A percentile compares a stretch with the other conserved stretches of the same genome.
Conservation (phyloP, 2,888 invertebrate species). For the Fissipunctia ypsillon region DNA sequence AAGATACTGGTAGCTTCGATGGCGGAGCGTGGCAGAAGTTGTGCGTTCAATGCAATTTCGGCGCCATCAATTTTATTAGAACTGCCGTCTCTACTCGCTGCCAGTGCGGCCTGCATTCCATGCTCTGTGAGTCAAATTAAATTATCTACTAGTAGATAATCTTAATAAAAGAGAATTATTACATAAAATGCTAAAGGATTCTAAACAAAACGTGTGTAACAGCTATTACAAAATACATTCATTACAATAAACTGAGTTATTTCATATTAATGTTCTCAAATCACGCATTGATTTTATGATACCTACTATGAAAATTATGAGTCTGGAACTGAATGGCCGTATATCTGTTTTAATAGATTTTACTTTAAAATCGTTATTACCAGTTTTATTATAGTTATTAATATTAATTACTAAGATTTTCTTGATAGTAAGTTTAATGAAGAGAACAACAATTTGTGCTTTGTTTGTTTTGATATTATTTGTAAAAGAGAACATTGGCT, state of each 20-base stretch:
- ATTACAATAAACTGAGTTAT: slow-evolving; percentile 52
- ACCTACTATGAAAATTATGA: slow-evolving; percentile 28
- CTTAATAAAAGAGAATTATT: not conserved
- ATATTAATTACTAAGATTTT: slow-evolving; percentile 20
- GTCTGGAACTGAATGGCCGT: slow-evolving; percentile 32
- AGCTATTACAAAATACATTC: slow-evolving; percentile 49
- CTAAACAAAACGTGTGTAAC: slow-evolving; percentile 44
- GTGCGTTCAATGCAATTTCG: not conserved
- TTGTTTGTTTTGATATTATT: not conserved
- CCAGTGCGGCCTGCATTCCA: too few species aligned
- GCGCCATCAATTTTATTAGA: not conserved
- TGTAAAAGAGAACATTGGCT: not conserved
- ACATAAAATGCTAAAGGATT: slow-evolving; percentile 10
- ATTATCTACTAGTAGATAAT: not conserved
- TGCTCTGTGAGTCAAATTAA: not conserved
- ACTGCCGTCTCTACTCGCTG: too few species aligned
- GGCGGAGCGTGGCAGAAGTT: not conserved
- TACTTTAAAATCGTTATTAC: slow-evolving; percentile 39
- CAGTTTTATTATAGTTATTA: slow-evolving; percentile 24
- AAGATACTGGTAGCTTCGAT: too few species aligned
- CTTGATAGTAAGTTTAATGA: not conserved
- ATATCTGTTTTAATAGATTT: slow-evolving; percentile 23
- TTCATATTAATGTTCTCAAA: slow-evolving; percentile 56
- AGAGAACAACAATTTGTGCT: not conserved
- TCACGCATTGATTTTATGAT: slow-evolving; percentile 61